Evolutionary conservation across 2,113 vertebrate species (phyloP), one percentile per base, ranked within the genome.

Genomic region (Rhagologus leucostigma): DNA sequence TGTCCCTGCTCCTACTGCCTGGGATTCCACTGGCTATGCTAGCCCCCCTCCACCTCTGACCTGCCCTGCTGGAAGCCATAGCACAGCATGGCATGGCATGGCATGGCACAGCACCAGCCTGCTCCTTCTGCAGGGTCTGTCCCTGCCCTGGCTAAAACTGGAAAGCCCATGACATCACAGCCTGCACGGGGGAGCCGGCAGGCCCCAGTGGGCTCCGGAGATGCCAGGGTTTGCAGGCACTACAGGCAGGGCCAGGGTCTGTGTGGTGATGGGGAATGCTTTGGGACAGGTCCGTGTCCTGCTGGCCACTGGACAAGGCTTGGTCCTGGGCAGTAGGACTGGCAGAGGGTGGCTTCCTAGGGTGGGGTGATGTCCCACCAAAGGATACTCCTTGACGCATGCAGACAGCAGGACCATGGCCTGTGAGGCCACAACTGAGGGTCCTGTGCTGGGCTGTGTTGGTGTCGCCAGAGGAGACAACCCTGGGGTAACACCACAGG

Each of bases 131-230:
- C 26, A 65, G 37, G 7, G 7, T 23, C 33, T 78, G 35, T 42
- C 44, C 53, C 50, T 56, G 20, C 50, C 42, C 64, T 82, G 41
- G 46, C 44, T 77, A 49, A 59, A 93, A 81, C 11, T 74, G 56
- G 24, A 44, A 67, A 82, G 24, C 8, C 56, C 41, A 27, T 1
- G 7, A 21, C 0, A 0, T 30, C 59, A 50, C 19, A n/a, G 11
- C n/a, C 29, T 65, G n/a, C 44, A 39, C 0, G 1, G 30, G 3
- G 7, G 22, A 22, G 32, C 57, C 55, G 33, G 30, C 56, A 81
- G 30, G 13, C 9, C 10, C 26, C 8, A 3, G 26, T 17, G 65
- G 26, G 22, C 47, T 82, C 33, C 1, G 3, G 37, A 67, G 21
- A 33, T 27, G 32, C 33, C 1, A 2, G 37, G 15, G 6, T 21